Conservation (phyloP, 2,888 invertebrate genomes). For the Leptarthrus brevirostris region DNA sequence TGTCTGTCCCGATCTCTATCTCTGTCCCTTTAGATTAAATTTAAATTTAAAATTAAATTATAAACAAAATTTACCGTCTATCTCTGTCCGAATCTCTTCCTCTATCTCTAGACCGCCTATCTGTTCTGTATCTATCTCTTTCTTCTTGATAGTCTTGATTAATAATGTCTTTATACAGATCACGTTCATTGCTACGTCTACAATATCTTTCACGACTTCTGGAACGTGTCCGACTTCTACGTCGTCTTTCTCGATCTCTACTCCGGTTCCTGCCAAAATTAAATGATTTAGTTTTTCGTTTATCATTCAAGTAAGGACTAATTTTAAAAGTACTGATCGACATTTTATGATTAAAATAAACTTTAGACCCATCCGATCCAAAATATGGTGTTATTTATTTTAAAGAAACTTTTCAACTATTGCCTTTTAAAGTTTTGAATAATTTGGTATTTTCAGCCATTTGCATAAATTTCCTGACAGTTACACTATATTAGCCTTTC, state of each 20-base stretch:
- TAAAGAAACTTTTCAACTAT: no score
- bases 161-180: constrained; percentile 64
- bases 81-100: constrained; percentile 55
- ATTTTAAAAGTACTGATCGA: constrained; percentile 4
- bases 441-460: no score
- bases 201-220: constrained; percentile 64
- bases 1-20: constrained; percentile 51
- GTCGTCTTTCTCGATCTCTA: constrained; percentile 62
- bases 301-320: no score
- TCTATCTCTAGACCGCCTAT: constrained; percentile 54
- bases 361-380: no score
- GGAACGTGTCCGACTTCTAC: constrained; percentile 61
- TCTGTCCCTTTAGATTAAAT: constrained; percentile 18
- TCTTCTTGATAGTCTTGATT: constrained; percentile 65
- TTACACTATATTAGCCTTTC: no score
- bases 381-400: no score
- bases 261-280: constrained; percentile 57
- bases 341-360: no score
- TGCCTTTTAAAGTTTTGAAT: no score
- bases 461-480: no score
- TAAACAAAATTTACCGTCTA: constrained; percentile 51
- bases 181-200: constrained; percentile 61
- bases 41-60: background rate
- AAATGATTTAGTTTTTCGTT: no score
- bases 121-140: constrained; percentile 51